These are phyloP conservation scores for Drosophila obscura DNA, from an alignment of 1,140 invertebrate genomes.

Conservation along the genomic window DNA sequence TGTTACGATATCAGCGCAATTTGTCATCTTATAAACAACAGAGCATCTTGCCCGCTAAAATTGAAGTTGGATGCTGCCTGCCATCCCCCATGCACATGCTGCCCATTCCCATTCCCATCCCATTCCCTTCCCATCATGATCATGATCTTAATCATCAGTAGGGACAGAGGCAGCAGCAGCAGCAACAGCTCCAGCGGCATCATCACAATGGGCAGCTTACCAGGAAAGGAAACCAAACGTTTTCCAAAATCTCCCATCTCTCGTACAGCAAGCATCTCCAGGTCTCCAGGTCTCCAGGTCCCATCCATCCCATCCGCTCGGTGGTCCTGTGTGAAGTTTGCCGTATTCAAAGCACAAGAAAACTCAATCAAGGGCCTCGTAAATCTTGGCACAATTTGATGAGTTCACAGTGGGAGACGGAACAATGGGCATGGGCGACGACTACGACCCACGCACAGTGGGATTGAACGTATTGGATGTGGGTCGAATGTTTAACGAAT, in stretches of 20 bases:
- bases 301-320: conserved; percentile 30
- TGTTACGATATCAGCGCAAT: conserved; percentile 81
- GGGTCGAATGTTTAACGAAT: no score
- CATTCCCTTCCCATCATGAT: background rate
- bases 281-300: conserved; percentile 5
- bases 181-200: conserved; percentile 12
- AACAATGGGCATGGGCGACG: conserved; percentile 31
- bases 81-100: background rate
- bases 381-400: conserved; percentile 82
- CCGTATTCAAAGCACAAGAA: conserved; percentile 79
- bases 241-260: conserved; percentile 51
- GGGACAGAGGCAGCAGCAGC: conserved; percentile 26
- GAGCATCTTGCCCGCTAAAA: conserved; percentile 28
- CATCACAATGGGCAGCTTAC: conserved; percentile 55
- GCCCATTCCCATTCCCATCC: background rate
- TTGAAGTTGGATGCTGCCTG: conserved; percentile 8
- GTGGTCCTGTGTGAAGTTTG: conserved; percentile 79
- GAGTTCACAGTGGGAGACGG: conserved; percentile 73
- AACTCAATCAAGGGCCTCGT: conserved; percentile 79
- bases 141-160: conserved; percentile 11
- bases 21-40: conserved; percentile 79
- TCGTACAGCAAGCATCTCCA: conserved; percentile 1
- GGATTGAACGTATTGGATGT: background rate
- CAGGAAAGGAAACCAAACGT: conserved; percentile 66
- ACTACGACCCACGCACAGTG: conserved; percentile 32